These are phyloP conservation scores for Eretmochelys imbricata DNA, from an alignment of 2,113 vertebrate genomes.

Conservation along the genomic window DNA sequence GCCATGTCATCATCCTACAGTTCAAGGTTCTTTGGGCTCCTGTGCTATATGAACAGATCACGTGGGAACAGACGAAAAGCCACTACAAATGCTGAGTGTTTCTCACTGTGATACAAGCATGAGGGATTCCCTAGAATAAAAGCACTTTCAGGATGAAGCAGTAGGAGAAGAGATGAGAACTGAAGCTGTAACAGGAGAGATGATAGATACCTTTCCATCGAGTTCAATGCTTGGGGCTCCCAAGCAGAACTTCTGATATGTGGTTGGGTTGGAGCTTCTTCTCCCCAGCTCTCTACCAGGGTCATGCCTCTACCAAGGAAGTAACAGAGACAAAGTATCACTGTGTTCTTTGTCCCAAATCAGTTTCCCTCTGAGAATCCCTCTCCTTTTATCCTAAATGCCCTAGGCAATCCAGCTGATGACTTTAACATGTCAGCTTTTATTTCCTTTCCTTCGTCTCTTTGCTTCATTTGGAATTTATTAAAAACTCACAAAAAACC, in stretches of 20 bases:
- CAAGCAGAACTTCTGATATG: neutral
- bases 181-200: neutral
- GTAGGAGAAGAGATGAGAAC: neutral
- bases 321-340: neutral
- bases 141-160: neutral
- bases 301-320: neutral
- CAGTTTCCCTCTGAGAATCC: neutral
- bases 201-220: neutral
- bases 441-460: neutral
- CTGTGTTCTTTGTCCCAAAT: neutral
- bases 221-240: neutral
- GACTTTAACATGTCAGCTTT: neutral
- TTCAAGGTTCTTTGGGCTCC: neutral
- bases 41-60: neutral
- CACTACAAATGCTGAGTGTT: neutral
- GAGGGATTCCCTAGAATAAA: neutral
- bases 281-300: accelerated
- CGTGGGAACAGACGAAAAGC: neutral
- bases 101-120: neutral
- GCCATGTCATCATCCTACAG: neutral
- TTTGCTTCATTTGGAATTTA: neutral
- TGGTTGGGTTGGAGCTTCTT: accelerated
- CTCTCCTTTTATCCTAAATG: neutral
- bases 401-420: neutral
- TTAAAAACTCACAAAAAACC: neutral